Evolutionary conservation across 2,888 invertebrate species (phyloP), one percentile per base, ranked within the genome.

Genomic region (Lochmaea capreae): DNA sequence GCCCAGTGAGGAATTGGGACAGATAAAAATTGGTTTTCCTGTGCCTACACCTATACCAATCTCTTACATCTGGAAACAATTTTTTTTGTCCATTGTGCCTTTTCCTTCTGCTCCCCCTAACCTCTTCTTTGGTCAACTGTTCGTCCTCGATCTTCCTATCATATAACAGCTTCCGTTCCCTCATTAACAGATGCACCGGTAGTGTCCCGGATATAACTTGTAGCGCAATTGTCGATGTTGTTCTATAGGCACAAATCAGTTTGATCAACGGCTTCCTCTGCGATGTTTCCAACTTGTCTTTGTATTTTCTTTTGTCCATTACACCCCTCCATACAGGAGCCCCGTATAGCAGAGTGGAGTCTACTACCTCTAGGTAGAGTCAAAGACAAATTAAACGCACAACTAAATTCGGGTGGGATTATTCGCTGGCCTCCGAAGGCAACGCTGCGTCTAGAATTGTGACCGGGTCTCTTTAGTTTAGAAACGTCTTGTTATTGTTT

Each of bases 301-400:
- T 49, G n/a, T 65, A 54, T 33, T 46, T 62, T 5, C 59, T 61
- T 16, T 62, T 65, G 14, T 42, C 52, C 22, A 67, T 54, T 0
- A 49, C 75, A 9, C 54, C 43, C 1, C 42, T 0, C 78, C 78
- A 76, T 22, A 76, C 52, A 1, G 74, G 74, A 2, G 77, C 76
- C 0, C 69, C 77, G 57, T 77, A 79, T 33, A 79, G 39, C 1
- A 78, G 10, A 11, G 69, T 68, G 1, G 73, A 72, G 11, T 74
- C 46, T 3, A 72, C 73, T 18, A 76, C 77, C 3, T 16, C 43
- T 18, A 42, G 57, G n/a, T n/a, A n/a, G n/a, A n/a, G n/a, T n/a
- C n/a, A n/a, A n/a, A n/a, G n/a, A n/a, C n/a, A n/a, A n/a, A n/a
- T n/a, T n/a, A n/a, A n/a, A n/a, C n/a, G n/a, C n/a, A n/a, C n/a